These are phyloP conservation scores for Tokudaia tokunoshimensis DNA, from an alignment of 2,797 vertebrate species.

Conservation along the genomic window DNA sequence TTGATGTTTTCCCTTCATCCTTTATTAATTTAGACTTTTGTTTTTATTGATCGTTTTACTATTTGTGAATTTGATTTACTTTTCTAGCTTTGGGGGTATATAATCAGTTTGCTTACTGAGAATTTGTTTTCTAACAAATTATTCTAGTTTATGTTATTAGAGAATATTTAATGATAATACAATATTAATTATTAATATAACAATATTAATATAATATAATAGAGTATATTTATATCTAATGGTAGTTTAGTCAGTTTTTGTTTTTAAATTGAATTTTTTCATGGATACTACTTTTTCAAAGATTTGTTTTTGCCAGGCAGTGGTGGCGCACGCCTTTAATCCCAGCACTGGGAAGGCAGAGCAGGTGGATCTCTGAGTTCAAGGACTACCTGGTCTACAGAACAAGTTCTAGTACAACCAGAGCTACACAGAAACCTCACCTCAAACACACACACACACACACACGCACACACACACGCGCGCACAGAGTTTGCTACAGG, in stretches of 20 bases:
- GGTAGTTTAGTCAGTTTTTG: neutral
- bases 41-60: constrained; percentile 30
- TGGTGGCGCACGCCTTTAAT: neutral
- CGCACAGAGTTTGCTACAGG: neutral
- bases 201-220: neutral
- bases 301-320: neutral
- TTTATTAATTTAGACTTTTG: neutral
- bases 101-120: neutral
- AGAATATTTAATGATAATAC: constrained; percentile 2
- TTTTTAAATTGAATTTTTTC: constrained; percentile 2
- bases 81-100: constrained; percentile 42
- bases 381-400: neutral
- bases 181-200: too few species aligned
- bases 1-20: neutral
- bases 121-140: constrained; percentile 58
- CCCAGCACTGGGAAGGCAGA: neutral
- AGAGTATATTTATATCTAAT: neutral
- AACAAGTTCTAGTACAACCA: neutral
- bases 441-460: neutral
- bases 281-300: neutral
- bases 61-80: constrained; percentile 31
- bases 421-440: neutral
- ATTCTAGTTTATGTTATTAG: constrained; percentile 23
- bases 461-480: neutral
- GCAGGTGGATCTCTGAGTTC: neutral